A percentile compares a stretch with the other conserved stretches of the same genome.
Conservation (phyloP, 2,797 vertebrate species). For the Melanotaenia boesemani region DNA sequence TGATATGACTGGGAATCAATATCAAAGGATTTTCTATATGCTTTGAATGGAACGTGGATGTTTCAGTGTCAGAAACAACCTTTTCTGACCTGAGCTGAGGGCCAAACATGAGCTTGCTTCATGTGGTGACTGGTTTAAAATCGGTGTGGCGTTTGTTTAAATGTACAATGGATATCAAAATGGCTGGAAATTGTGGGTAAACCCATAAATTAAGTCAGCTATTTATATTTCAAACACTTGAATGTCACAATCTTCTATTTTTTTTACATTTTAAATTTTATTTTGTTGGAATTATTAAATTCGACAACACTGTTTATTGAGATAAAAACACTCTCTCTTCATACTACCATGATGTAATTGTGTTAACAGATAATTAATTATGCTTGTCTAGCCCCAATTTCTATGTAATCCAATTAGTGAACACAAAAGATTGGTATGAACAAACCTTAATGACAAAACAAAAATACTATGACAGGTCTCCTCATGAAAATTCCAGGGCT, state of each 20-base stretch:
- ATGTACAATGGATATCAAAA: not conserved
- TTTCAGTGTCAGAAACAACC: slow-evolving; percentile 31
- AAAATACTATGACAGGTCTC: slow-evolving; percentile 11
- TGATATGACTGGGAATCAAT: slow-evolving; percentile 48
- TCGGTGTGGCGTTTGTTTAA: not conserved
- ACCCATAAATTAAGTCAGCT: not conserved
- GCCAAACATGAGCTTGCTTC: slow-evolving; percentile 1
- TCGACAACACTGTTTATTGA: not conserved
- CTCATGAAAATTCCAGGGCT: slow-evolving; percentile 25
- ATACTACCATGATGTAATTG: not conserved
- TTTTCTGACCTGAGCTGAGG: not conserved
- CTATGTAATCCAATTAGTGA: slow-evolving; percentile 51
- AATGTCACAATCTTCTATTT: not conserved
- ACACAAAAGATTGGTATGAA: slow-evolving; percentile 29
- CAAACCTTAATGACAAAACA: slow-evolving; percentile 58
- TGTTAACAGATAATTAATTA: slow-evolving; percentile 12
- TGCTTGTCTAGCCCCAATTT: slow-evolving; percentile 19
- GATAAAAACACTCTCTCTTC: not conserved
- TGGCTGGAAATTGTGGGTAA: not conserved
- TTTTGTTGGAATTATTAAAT: not conserved
- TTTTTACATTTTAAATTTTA: not conserved
- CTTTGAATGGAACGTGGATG: slow-evolving; percentile 17
- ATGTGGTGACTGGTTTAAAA: slow-evolving; percentile 1
- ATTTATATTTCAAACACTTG: not conserved
- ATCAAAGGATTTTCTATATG: slow-evolving; percentile 37